phyloP scores from a whole-genome alignment of 1,140 invertebrate genomes.

The Apis dorsata region DNA sequence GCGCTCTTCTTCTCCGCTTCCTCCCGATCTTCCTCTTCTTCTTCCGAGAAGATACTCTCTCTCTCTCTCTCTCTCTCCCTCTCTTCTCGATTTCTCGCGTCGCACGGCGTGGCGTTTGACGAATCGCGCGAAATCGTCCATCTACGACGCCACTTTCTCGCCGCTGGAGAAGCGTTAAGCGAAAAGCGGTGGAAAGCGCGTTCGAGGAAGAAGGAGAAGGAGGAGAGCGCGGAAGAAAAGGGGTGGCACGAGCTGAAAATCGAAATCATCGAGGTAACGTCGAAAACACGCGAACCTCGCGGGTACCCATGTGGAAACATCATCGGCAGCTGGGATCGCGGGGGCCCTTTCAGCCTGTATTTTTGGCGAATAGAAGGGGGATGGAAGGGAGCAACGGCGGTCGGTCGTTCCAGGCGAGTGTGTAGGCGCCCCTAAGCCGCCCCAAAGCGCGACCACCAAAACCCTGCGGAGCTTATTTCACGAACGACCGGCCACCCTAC shows the following conservation, averaged over 20 bases:
- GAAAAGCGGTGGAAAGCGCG: background rate
- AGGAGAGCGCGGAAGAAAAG: background rate
- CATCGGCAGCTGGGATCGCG: slow-evolving; percentile 78
- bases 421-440: slow-evolving; percentile 73
- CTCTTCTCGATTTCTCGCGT: background rate
- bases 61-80: too few relatives aligned
- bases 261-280: slow-evolving; percentile 74
- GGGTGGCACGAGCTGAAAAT: slow-evolving; percentile 33
- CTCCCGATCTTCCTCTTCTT: background rate
- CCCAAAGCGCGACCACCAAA: slow-evolving; percentile 77
- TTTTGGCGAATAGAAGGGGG: slow-evolving; percentile 48
- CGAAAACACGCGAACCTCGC: slow-evolving; percentile 79
- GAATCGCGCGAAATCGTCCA: slow-evolving; percentile 17
- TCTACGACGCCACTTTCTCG: background rate
- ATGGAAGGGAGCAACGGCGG: slow-evolving; percentile 57
- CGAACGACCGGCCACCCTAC: slow-evolving; percentile 77
- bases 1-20: too few relatives aligned
- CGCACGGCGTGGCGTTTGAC: background rate
- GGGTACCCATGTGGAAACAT: slow-evolving; percentile 79
- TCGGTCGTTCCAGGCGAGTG: slow-evolving; percentile 67
- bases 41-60: slow-evolving; percentile 11
- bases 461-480: slow-evolving; percentile 80
- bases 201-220: background rate
- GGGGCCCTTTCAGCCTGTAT: slow-evolving; percentile 61
- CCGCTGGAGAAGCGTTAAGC: too few relatives aligned